phyloP scores from a whole-genome alignment of 1,140 invertebrate species.

The Tetragonula clypearis region DNA sequence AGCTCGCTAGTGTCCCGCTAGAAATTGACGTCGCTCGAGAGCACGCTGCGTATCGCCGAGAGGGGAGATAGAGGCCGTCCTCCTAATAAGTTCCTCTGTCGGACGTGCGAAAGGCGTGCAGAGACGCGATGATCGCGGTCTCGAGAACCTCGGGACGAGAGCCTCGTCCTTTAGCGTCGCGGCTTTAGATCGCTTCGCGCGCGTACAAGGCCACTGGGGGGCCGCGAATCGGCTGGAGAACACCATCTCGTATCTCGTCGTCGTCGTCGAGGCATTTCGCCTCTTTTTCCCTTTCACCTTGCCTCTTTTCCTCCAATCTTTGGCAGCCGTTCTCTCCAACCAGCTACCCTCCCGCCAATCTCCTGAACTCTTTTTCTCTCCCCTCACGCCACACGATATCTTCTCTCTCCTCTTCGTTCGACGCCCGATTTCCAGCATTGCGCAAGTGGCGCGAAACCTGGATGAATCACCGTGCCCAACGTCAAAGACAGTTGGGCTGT shows the following conservation, averaged over 20 bases:
- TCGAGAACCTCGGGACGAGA: too few relatives aligned
- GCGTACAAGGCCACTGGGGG: conserved; percentile 6
- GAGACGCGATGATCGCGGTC: neutral
- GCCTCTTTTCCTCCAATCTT: neutral
- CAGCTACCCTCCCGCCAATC: conserved; percentile 17
- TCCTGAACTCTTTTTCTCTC: conserved; percentile 27
- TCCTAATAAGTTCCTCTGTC: conserved; percentile 25
- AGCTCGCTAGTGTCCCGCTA: conserved; percentile 24
- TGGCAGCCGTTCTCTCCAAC: neutral
- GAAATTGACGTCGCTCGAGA: neutral
- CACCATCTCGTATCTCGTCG: conserved; percentile 30
- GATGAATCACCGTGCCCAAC: neutral
- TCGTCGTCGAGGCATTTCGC: neutral
- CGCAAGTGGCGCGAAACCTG: conserved; percentile 22
- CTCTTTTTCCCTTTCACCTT: conserved; percentile 60
- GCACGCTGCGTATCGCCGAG: neutral
- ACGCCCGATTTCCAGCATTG: conserved; percentile 34
- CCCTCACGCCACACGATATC: conserved; percentile 14
- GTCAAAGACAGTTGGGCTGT: too few relatives aligned
- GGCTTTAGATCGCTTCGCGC: neutral
- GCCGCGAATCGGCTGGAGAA: conserved; percentile 33
- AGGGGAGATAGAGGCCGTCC: conserved; percentile 48
- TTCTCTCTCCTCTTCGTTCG: conserved; percentile 29
- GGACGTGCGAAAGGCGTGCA: conserved; percentile 10
- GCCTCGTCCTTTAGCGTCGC: conserved; percentile 24